Evolutionary conservation across 2,888 invertebrate species (phyloP), one percentile per base, ranked within the genome.

Genomic region (Agriopis leucophaearia): DNA sequence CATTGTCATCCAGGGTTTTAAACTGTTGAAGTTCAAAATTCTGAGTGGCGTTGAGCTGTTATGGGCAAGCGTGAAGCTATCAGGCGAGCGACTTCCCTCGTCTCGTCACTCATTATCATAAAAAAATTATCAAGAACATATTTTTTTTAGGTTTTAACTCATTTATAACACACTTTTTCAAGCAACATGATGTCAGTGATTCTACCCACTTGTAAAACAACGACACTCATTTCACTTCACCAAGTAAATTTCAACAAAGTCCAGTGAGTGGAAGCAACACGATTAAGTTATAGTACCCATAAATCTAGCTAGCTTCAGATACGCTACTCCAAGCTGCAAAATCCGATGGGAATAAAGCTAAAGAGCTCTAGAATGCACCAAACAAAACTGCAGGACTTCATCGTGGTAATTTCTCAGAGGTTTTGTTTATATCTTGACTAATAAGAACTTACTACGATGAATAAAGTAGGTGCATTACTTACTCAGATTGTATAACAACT

Each of bases 211-310:
- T 50, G 4, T 12, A 44, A 48, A 27, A 47, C 38, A 48, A 10
- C 36, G 10, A 45, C 27, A 67, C 18, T 40, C 27, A 54, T 58
- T 67, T 67, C 58, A 67, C 63, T 63, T 62, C 63, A 35, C 48
- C 47, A 13, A 27, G 58, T 27, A 52, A 51, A 64, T 51, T 60
- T 54, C 59, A 55, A 51, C 55, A 56, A 56, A 51, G 59, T 35
- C 50, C 50, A 48, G 60, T 45, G 55, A 62, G 42, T 56, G 35
- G 62, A 45, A 63, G 63, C 45, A 51, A 40, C 48, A 8, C 47
- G 52, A 67, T 68, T 59, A 64, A 68, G 68, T 64, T 64, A 68
- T 64, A 64, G 64, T 38, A 59, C 35, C 60, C 44, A 64, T 68
- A 68, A 68, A 68, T 68, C 68, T 55, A 48, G 9, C n/a, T 45